These are phyloP conservation scores for Drosophila macrothrix DNA, from an alignment of 2,888 invertebrate genomes.

Conservation along the genomic window DNA sequence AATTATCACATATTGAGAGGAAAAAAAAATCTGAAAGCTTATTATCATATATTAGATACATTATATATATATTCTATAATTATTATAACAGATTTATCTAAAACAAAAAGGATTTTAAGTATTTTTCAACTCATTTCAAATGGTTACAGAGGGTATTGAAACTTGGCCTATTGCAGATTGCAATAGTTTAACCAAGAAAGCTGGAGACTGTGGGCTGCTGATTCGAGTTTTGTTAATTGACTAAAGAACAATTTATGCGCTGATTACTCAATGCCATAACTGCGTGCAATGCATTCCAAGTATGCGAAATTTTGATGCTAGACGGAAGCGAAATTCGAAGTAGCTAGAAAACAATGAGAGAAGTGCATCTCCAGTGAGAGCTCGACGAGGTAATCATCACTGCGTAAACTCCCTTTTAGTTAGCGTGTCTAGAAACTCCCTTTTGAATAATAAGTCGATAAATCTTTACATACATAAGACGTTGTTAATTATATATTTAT, in stretches of 20 bases:
- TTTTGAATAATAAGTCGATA: background rate
- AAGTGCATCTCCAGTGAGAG: background rate
- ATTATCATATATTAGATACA: background rate
- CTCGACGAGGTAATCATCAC: background rate
- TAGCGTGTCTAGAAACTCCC: background rate
- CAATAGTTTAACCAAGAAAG: background rate
- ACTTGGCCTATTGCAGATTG: slow-evolving; percentile 19
- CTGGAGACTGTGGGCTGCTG: slow-evolving; percentile 27
- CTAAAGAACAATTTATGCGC: slow-evolving; percentile 43
- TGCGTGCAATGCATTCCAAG: slow-evolving; percentile 51
- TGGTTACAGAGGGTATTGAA: slow-evolving; percentile 27
- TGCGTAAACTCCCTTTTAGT: background rate
- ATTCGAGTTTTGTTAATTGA: slow-evolving; percentile 60
- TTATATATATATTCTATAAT: background rate
- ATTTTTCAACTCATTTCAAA: background rate
- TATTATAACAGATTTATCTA: background rate
- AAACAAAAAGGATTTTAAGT: background rate
- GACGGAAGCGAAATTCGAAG: slow-evolving; percentile 39
- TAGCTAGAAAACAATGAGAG: slow-evolving; percentile 4
- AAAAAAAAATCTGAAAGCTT: background rate
- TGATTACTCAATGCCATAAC: slow-evolving; percentile 28
- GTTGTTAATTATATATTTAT: slow-evolving; percentile 9
- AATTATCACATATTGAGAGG: too few species aligned
- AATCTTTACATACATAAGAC: slow-evolving; percentile 13
- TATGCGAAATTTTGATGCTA: slow-evolving; percentile 35